Percentiles rank a stretch among this genome's conserved stretches.
phyloP scores from a whole-genome alignment of 2,113 vertebrate species.

The Syrmaticus mikado region DNA sequence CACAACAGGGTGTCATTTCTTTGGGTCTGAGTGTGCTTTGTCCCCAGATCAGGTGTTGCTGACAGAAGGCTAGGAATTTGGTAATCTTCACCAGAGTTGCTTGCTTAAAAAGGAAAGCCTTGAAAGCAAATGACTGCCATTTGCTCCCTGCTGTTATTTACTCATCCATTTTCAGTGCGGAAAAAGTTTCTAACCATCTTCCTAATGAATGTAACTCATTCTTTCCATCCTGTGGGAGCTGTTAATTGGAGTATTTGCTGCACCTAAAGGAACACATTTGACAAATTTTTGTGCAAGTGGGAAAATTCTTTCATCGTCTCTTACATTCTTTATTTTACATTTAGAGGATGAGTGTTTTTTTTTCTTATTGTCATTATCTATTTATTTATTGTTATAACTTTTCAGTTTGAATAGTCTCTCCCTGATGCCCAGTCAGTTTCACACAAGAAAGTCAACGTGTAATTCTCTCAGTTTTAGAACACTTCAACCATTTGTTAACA shows the following conservation, averaged over 20 bases:
- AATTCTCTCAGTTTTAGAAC: not conserved
- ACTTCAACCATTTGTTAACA: not conserved
- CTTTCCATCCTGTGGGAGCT: not conserved
- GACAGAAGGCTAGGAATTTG: not conserved
- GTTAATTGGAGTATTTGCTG: not conserved
- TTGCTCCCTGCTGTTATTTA: not conserved
- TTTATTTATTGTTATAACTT: not conserved
- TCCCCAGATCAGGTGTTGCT: fast-evolving
- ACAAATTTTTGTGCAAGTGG: fast-evolving
- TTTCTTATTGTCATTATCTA: not conserved
- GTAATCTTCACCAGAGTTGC: not conserved
- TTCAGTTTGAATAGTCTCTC: not conserved
- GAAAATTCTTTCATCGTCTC: not conserved
- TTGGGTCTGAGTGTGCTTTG: not conserved
- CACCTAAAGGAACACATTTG: not conserved
- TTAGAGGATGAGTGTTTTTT: not conserved
- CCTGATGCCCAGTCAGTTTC: not conserved
- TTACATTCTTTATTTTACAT: not conserved
- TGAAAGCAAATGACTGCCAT: not conserved
- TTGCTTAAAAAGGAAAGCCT: not conserved
- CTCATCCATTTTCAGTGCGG: not conserved
- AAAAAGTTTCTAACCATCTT: not conserved
- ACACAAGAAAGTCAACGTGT: not conserved
- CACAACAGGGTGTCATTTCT: fast-evolving
- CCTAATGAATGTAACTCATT: not conserved